These are phyloP conservation scores for Zaprionus ornatus DNA, from an alignment of 1,140 invertebrate genomes.

Conservation along the genomic window DNA sequence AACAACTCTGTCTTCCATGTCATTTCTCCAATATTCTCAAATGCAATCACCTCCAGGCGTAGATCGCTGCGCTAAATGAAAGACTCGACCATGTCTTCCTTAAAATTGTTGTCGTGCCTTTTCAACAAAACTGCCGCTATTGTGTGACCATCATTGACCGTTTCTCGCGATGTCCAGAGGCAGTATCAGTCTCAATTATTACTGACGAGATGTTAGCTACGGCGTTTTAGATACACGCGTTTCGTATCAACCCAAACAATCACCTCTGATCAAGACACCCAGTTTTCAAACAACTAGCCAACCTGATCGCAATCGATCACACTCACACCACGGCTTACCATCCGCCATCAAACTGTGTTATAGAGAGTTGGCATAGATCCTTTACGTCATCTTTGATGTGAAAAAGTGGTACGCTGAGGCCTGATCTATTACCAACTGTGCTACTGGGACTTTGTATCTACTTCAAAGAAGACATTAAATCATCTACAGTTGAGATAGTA, in stretches of 20 bases:
- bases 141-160: constrained; percentile 69
- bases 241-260: constrained; percentile 59
- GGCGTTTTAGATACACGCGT: constrained; percentile 63
- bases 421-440: background rate
- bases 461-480: background rate
- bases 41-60: too few species aligned
- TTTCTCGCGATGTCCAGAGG: constrained; percentile 83
- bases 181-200: constrained; percentile 68
- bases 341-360: constrained; percentile 70
- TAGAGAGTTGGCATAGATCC: constrained; percentile 75
- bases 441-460: too few species aligned
- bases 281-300: constrained; percentile 57
- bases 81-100: constrained; percentile 67
- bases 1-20: constrained; percentile 49
- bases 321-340: constrained; percentile 73
- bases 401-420: background rate
- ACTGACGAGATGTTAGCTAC: constrained; percentile 61
- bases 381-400: constrained; percentile 72
- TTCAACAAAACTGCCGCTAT: constrained; percentile 44
- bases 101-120: constrained; percentile 70
- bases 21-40: constrained; percentile 19
- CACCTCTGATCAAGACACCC: constrained; percentile 74
- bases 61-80: background rate
- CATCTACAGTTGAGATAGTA: background rate
- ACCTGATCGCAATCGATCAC: constrained; percentile 48